Base-by-base conservation (phyloP, 2,113 vertebrate species). In the Tachuris rubrigastra region DNA sequence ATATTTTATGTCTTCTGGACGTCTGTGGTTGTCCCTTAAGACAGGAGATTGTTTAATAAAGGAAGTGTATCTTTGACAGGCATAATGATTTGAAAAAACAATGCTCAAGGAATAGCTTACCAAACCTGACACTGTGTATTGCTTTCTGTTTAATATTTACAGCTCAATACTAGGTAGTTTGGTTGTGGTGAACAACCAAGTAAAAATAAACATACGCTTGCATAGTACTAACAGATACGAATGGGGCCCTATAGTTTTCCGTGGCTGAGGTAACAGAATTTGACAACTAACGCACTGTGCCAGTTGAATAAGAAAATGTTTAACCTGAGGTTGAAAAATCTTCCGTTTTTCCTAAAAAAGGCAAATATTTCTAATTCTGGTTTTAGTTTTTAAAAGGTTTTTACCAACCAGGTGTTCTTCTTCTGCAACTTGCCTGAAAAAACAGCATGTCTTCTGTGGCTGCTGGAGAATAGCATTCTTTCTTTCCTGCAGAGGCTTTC, bases 361-460 rank as follows among this genome's bases (percentile, higher is more conserved):
- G 50, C 39, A 90, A 89, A 89, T 69, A 50, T 56, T 93, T 31
- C 52, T 91, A 75, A 90, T 88, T 71, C 69, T 89, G 56, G 53
- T 42, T 93, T 72, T 76, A 79, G 77, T 84, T 87, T 91, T 75
- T 56, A 15, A 81, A 84, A 87, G 33, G 37, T 83, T 91, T 89
- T 87, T 87, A 76, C 53, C 82, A 93, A 28, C 19, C 49, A 79
- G 14, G 62, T 94, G 31, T 42, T 97, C 56, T 95, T 97, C 78
- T 96, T 93, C 90, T 91, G 71, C 63, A 73, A 89, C 89, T 93
- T 95, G 68, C 85, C 90, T 94, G 94, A 94, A 87, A 95, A 95
- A 73, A 75, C 55, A 91, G 81, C 90, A 80, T 93, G 86, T 95
- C 91, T 93, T 96, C 78, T 91, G 44, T 84, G 86, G 72, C 91